Base-by-base conservation (phyloP, 2,113 vertebrate species). In the Buteo buteo region DNA sequence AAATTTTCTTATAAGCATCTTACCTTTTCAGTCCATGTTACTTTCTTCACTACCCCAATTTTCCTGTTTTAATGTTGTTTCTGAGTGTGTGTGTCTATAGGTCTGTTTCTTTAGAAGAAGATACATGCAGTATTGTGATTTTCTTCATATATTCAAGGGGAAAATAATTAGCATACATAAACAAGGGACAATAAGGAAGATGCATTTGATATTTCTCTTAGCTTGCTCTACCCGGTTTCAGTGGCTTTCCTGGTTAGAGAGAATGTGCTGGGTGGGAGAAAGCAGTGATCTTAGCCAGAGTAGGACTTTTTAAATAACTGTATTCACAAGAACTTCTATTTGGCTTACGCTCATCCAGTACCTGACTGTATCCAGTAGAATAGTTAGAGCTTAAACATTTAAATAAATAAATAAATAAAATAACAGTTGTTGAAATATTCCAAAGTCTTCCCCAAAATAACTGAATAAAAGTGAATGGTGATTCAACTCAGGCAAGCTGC, bases 81-180 rank as follows among this genome's bases (percentile, higher is more conserved):
- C 16, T 81, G 29, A 34, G 10, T 73, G 55, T 65, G 38, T 90
- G 7, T 31, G 7, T 28, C 2, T 47, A 10, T 7, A 47, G 14
- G 5, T 57, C 29, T 66, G 13, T 58, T 70, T 77, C n/a, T 65
- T 34, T 14, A 65, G 29, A 36, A 87, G 65, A 83, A n/a, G 11
- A 34, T 29, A 65, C 9, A 44, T 4, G 5, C 8, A 13, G 8
- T 50, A 38, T 25, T 2, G 0, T 59, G 28, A 0, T 14, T 67
- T 69, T 59, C 52, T 20, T 40, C 36, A 29, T 34, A 10, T 81
- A 18, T 38, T 80, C 16, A 11, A 10, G 32, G n/a, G 7, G 10
- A 16, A 45, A 76, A 80, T 14, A 64, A 42, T 25, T 10, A 31
- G 3, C 13, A 22, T 38, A 5, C 7, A 26, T 47, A 57, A 47